phyloP scores from a whole-genome alignment of 2,113 vertebrate species.

The Myxocyprinus asiaticus region DNA sequence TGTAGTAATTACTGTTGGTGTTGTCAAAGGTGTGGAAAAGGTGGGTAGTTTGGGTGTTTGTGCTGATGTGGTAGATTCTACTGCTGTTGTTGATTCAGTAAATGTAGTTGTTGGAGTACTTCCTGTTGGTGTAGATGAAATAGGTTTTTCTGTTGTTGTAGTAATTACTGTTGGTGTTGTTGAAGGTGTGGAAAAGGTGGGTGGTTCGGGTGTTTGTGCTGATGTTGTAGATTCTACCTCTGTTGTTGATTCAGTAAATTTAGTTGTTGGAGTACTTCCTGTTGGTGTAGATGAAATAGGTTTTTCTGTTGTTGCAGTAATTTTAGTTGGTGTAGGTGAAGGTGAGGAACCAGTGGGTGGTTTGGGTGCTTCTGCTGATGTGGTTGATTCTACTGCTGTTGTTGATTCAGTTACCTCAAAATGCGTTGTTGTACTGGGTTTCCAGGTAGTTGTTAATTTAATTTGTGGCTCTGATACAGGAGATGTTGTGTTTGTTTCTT shows the following conservation, averaged over 20 bases:
- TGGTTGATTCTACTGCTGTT: not conserved
- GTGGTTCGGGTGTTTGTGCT: not conserved
- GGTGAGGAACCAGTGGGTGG: not conserved
- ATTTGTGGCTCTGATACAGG: not conserved
- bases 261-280: not conserved
- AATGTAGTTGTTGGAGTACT: no score
- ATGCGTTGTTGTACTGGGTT: not conserved
- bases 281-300: not conserved
- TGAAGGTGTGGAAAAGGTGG: not conserved
- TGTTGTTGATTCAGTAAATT: not conserved
- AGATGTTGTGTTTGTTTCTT: not conserved
- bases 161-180: not conserved
- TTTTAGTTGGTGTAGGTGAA: not conserved
- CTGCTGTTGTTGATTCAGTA: no score
- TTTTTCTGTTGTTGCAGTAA: not conserved
- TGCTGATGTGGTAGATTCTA: no score
- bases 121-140: no score
- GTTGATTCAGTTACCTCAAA: not conserved
- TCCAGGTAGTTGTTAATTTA: not conserved
- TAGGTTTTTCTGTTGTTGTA: not conserved
- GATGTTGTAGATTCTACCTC: not conserved
- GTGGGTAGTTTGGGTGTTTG: no score
- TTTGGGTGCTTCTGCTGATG: not conserved
- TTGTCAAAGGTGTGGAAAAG: no score
- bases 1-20: no score